phyloP scores from a whole-genome alignment of 2,888 invertebrate genomes.

The Drosophila kambysellisi region DNA sequence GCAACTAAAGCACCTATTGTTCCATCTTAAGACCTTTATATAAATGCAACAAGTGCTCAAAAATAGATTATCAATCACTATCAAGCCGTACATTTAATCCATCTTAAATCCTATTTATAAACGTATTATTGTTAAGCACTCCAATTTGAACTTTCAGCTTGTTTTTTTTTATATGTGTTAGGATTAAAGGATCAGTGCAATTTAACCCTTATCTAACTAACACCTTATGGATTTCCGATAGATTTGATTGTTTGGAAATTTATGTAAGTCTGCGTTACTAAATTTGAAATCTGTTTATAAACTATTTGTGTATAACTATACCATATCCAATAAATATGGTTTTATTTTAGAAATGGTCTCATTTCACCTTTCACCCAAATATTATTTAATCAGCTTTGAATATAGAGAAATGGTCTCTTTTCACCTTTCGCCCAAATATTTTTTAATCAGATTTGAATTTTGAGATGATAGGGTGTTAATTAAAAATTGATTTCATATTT shows the following conservation, averaged over 20 bases:
- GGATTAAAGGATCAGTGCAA: constrained; percentile 8
- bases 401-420: too few species aligned
- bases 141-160: background rate
- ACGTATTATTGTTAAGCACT: constrained; percentile 19
- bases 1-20: background rate
- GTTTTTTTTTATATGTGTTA: background rate
- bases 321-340: background rate
- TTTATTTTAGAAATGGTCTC: background rate
- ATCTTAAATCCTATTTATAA: constrained; percentile 4
- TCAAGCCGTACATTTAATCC: constrained; percentile 1
- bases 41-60: constrained; percentile 30
- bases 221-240: background rate
- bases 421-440: too few species aligned
- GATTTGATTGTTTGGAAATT: background rate
- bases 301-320: background rate
- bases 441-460: constrained; percentile 13
- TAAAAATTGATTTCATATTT: constrained; percentile 49
- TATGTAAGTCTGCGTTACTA: background rate
- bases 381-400: constrained; percentile 14
- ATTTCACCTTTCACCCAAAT: constrained; percentile 19
- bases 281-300: background rate
- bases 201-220: background rate
- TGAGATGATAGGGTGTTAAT: constrained; percentile 47
- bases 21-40: constrained; percentile 8
- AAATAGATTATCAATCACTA: constrained; percentile 37